Percentiles rank a stretch among this genome's conserved stretches.
phyloP scores from a whole-genome alignment of 2,113 vertebrate genomes.

The Scomber colias region DNA sequence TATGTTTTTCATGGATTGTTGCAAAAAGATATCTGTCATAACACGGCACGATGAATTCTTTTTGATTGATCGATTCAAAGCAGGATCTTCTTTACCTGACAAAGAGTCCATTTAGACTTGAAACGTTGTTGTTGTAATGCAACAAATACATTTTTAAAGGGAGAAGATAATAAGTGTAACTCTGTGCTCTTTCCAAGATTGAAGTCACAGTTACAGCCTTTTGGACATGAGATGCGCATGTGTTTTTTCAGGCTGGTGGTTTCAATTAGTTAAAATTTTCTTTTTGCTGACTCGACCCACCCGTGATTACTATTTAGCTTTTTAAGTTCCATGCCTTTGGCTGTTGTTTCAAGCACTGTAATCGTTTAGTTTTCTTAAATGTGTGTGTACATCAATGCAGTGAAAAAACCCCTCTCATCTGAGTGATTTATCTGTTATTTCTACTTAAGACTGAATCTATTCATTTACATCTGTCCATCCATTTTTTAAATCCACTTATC shows the following conservation, averaged over 20 bases:
- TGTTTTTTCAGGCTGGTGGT: background rate
- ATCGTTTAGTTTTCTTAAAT: background rate
- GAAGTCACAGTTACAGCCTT: background rate
- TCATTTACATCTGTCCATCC: slow-evolving; percentile 11
- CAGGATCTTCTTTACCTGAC: background rate
- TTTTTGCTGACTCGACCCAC: background rate
- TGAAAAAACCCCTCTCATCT: background rate
- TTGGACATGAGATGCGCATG: background rate
- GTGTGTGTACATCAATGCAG: no score
- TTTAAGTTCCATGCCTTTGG: background rate
- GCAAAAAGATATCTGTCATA: background rate
- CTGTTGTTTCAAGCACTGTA: background rate
- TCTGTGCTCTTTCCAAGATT: no score
- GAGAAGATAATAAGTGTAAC: background rate
- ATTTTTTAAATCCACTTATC: slow-evolving; percentile 5
- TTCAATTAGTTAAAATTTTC: background rate
- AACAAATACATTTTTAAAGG: background rate
- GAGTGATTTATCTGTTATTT: background rate
- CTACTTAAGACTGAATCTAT: background rate
- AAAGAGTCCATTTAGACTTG: background rate
- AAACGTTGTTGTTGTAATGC: background rate
- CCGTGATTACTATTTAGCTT: background rate
- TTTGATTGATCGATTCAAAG: no score
- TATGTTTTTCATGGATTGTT: background rate
- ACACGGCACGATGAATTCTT: background rate